These are phyloP conservation scores for Drosophila emarginata DNA, from an alignment of 2,888 invertebrate genomes.

Conservation along the genomic window DNA sequence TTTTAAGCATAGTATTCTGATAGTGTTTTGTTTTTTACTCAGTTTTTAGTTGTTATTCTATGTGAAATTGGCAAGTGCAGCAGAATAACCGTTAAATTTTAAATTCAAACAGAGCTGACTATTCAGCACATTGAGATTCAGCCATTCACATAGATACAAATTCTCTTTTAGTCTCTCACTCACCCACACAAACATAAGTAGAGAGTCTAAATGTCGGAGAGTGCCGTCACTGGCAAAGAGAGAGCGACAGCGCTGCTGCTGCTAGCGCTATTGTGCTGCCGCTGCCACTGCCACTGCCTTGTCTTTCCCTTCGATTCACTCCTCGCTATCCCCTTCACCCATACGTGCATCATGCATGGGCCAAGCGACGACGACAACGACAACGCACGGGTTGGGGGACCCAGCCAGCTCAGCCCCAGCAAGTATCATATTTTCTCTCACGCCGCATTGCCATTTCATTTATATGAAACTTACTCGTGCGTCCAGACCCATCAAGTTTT, in stretches of 20 bases:
- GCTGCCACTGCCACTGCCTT: not conserved
- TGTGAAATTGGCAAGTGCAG: slow-evolving; percentile 37
- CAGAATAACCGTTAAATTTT: slow-evolving; percentile 57
- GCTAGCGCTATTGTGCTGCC: not conserved
- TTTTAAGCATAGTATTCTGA: not conserved
- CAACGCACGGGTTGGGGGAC: slow-evolving; percentile 56
- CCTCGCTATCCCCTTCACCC: slow-evolving; percentile 52
- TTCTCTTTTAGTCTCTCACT: not conserved
- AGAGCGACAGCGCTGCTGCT: slow-evolving; percentile 17
- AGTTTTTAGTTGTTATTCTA: not conserved
- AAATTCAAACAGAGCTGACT: slow-evolving; percentile 44
- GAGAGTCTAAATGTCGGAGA: slow-evolving; percentile 8
- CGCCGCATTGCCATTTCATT: slow-evolving; percentile 34
- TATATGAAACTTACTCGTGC: slow-evolving; percentile 69
- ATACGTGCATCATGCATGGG: slow-evolving; percentile 21
- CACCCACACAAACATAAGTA: slow-evolving; percentile 31
- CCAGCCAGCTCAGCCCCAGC: slow-evolving; percentile 60
- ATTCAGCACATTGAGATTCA: slow-evolving; percentile 62
- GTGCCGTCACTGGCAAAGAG: slow-evolving; percentile 8
- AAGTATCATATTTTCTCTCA: slow-evolving; percentile 58
- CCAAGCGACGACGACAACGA: slow-evolving; percentile 45
- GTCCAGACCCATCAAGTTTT: slow-evolving; percentile 62
- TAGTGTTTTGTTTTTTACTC: not conserved
- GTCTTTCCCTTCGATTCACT: slow-evolving; percentile 6
- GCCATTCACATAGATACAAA: slow-evolving; percentile 35